Percentiles rank a stretch among this genome's conserved stretches.
phyloP scores from a whole-genome alignment of 2,888 invertebrate genomes.

The Cryptosula pallasiana region DNA sequence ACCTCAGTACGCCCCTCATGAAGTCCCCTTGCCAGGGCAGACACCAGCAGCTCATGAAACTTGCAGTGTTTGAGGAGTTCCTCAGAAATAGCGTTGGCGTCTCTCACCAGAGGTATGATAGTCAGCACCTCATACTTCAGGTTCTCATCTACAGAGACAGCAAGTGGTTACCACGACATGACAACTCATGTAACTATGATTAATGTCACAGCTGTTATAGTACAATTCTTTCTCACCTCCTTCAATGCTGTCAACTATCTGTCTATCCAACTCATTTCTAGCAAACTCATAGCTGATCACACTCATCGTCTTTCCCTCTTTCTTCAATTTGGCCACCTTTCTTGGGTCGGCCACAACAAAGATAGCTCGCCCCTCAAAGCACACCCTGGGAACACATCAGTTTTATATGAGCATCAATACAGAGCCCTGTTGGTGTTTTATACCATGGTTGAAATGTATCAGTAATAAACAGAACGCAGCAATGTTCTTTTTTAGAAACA shows the following conservation, averaged over 20 bases:
- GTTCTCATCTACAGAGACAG: conserved; percentile 27
- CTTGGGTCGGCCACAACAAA: conserved; percentile 31
- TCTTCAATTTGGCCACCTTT: conserved; percentile 27
- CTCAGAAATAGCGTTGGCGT: conserved; percentile 32
- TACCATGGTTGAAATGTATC: no score
- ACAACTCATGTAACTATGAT: no score
- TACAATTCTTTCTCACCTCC: background rate
- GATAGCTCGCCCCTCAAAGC: conserved; percentile 32
- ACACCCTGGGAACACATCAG: conserved; percentile 29
- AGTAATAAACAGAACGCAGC: no score
- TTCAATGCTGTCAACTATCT: conserved; percentile 31
- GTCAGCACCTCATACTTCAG: conserved; percentile 32
- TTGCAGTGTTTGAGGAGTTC: conserved; percentile 30
- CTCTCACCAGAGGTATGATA: conserved; percentile 31
- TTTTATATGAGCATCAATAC: no score
- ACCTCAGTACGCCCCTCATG: conserved; percentile 32
- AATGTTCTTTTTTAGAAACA: no score
- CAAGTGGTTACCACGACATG: no score
- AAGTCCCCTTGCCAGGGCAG: conserved; percentile 31
- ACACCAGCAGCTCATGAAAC: conserved; percentile 30
- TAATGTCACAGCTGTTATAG: no score
- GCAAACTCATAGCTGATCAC: conserved; percentile 32
- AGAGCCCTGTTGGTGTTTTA: no score
- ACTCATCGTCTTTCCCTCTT: conserved; percentile 26
- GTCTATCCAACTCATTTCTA: conserved; percentile 30